These are phyloP conservation scores for Thaumetopoea pityocampa DNA, from an alignment of 1,140 invertebrate genomes.

Conservation along the genomic window DNA sequence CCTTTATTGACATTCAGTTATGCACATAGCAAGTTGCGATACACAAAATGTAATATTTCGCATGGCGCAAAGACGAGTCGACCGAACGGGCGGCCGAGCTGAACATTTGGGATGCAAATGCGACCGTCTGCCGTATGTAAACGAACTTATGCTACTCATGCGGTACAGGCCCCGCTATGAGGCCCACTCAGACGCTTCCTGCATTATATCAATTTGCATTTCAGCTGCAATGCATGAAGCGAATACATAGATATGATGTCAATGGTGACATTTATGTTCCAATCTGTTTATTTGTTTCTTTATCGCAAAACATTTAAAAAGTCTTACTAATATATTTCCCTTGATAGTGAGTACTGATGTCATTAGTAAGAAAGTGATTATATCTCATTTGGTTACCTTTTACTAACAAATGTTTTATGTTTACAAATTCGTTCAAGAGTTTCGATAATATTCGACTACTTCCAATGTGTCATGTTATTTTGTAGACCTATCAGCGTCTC, in stretches of 20 bases:
- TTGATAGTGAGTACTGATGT: no score
- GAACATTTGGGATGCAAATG: slow-evolving; percentile 74
- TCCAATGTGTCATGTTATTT: no score
- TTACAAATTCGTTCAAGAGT: neutral
- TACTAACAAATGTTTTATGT: neutral
- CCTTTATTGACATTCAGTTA: slow-evolving; percentile 74
- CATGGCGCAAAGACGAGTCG: slow-evolving; percentile 62
- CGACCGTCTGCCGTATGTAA: slow-evolving; percentile 68
- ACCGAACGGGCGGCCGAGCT: slow-evolving; percentile 52
- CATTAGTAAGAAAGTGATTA: no score
- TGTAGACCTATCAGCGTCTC: no score
- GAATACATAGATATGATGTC: slow-evolving; percentile 14
- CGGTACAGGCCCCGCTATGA: slow-evolving; percentile 67
- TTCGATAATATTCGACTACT: no score
- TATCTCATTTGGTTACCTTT: neutral
- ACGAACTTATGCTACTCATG: slow-evolving; percentile 72
- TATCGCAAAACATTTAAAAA: no score
- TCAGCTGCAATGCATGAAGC: slow-evolving; percentile 41
- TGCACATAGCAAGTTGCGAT: slow-evolving; percentile 67
- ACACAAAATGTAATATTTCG: slow-evolving; percentile 74
- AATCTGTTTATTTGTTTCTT: slow-evolving; percentile 9
- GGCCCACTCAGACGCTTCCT: slow-evolving; percentile 73
- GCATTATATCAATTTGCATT: slow-evolving; percentile 75
- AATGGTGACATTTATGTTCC: slow-evolving; percentile 7
- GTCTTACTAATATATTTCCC: no score